phyloP scores from a whole-genome alignment of 2,888 invertebrate species.

The Oxyscelio sp. region DNA sequence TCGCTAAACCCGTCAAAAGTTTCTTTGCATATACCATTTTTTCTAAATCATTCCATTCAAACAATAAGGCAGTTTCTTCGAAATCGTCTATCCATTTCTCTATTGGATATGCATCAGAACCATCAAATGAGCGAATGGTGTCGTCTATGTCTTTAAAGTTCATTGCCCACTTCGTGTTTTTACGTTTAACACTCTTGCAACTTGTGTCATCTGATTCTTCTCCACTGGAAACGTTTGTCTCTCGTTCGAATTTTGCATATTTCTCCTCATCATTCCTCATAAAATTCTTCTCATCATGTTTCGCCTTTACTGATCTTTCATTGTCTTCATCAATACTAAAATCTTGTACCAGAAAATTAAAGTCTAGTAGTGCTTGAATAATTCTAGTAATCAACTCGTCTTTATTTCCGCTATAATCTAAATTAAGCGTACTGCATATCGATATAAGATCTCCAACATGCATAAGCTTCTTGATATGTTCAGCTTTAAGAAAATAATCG shows the following conservation, averaged over 20 bases:
- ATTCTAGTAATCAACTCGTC: conserved; percentile 20
- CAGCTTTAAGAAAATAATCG: too few species aligned
- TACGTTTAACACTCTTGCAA: not conserved
- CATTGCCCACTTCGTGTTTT: not conserved
- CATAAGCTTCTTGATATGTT: too few species aligned
- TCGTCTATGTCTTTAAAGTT: conserved; percentile 35
- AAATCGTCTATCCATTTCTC: conserved; percentile 39
- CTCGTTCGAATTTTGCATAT: not conserved
- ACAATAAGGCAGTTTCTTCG: conserved; percentile 6
- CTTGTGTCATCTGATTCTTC: not conserved
- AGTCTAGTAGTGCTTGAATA: conserved; percentile 20
- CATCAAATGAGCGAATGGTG: conserved; percentile 20
- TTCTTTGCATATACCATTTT: conserved; percentile 43
- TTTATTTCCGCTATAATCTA: conserved; percentile 28
- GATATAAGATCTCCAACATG: conserved; percentile 23
- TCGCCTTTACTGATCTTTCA: too few species aligned
- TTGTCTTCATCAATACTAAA: not conserved
- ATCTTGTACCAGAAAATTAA: not conserved
- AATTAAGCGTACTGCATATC: conserved; percentile 32
- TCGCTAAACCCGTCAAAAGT: conserved; percentile 23
- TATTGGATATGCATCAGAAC: conserved; percentile 12
- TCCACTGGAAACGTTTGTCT: not conserved
- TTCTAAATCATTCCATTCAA: conserved; percentile 4
- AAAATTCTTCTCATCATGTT: too few species aligned
- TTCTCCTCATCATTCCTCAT: conserved; percentile 7